Conservation (phyloP, 2,888 invertebrate genomes). For the Parnassius mnemosyne region DNA sequence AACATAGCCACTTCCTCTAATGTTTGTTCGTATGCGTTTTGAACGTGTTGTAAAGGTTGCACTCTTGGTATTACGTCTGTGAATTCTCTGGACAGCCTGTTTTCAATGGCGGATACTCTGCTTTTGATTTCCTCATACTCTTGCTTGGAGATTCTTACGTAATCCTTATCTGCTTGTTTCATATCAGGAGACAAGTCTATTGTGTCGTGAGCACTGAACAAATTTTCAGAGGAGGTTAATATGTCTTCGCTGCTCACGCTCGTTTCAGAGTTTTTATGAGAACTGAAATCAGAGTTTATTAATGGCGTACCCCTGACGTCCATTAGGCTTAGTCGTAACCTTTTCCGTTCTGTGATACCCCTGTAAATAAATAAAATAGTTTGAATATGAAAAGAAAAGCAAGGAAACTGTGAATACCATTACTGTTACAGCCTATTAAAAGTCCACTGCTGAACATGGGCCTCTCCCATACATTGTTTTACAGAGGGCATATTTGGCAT, state of each 20-base stretch:
- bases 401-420: background rate
- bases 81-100: slow-evolving; percentile 85
- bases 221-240: slow-evolving; percentile 65
- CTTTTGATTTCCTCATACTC: slow-evolving; percentile 90
- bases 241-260: slow-evolving; percentile 70
- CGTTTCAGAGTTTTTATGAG: slow-evolving; percentile 64
- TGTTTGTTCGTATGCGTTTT: slow-evolving; percentile 87
- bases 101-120: slow-evolving; percentile 86
- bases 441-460: no score
- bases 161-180: slow-evolving; percentile 77
- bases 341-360: slow-evolving; percentile 69
- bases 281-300: slow-evolving; percentile 59
- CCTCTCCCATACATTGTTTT: no score
- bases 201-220: slow-evolving; percentile 70
- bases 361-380: slow-evolving; percentile 41
- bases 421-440: background rate
- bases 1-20: slow-evolving; percentile 84
- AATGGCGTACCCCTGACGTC: slow-evolving; percentile 67
- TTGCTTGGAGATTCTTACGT: slow-evolving; percentile 85
- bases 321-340: slow-evolving; percentile 68
- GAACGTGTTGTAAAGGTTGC: slow-evolving; percentile 83
- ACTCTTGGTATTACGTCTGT: slow-evolving; percentile 70
- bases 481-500: no score
- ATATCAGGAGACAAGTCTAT: slow-evolving; percentile 66
- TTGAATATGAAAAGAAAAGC: background rate